Conservation (phyloP, 1,140 invertebrate genomes). For the Babylonia areolata region DNA sequence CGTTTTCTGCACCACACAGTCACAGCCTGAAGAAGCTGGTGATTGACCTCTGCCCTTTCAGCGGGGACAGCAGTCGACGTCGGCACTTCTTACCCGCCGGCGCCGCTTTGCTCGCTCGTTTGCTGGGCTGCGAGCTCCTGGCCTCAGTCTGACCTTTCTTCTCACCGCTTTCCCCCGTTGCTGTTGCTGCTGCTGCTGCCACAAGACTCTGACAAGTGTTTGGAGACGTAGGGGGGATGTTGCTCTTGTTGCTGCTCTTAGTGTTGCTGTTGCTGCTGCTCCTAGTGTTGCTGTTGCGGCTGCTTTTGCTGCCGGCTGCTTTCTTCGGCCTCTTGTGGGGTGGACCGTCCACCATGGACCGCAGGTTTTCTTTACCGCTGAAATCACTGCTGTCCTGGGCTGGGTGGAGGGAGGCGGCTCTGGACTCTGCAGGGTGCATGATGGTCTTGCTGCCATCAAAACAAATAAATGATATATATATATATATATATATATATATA, state of each 20-base stretch:
- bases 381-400: not conserved
- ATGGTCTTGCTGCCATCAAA: not conserved
- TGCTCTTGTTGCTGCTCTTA: too few species aligned
- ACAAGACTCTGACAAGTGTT: not conserved
- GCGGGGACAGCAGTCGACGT: not conserved
- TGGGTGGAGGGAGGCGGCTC: not conserved
- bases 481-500: too few species aligned
- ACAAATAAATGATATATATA: not conserved
- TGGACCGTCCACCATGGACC: not conserved
- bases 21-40: slow-evolving; percentile 9
- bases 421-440: slow-evolving; percentile 7
- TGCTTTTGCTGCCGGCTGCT: not conserved
- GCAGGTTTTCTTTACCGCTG: not conserved
- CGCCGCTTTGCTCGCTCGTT: not conserved
- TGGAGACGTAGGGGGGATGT: too few species aligned
- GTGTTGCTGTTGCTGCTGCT: too few species aligned
- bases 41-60: not conserved
- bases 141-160: too few species aligned
- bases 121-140: not conserved
- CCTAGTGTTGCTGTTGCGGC: too few species aligned
- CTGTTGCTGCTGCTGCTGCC: not conserved
- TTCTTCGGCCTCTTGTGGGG: not conserved
- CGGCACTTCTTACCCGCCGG: slow-evolving; percentile 15
- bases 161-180: not conserved
- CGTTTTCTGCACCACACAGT: not conserved